Evolutionary conservation across 2,888 invertebrate species (phyloP).

Genomic region (Cynaeus angustus): DNA sequence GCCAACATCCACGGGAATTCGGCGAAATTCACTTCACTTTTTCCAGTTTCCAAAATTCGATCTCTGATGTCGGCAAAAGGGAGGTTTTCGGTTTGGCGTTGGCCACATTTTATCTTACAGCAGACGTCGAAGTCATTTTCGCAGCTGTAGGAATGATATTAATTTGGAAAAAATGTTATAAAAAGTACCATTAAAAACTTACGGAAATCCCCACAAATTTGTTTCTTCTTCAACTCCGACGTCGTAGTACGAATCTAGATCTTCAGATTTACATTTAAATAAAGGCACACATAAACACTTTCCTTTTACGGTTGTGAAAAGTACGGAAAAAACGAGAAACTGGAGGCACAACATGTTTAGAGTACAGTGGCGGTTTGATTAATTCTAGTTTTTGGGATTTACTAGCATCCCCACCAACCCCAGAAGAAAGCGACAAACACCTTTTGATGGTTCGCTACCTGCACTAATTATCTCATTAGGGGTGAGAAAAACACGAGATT

Average conservation of each 20-base stretch:
- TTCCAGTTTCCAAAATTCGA: slow-evolving; percentile 57
- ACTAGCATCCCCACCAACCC: background rate
- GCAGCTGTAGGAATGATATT: slow-evolving; percentile 40
- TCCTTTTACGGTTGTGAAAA: background rate
- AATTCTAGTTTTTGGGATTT: too few species aligned
- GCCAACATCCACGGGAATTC: slow-evolving; percentile 70
- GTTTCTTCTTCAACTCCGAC: background rate
- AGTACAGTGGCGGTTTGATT: too few species aligned
- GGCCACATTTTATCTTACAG: slow-evolving; percentile 66
- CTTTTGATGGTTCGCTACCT: background rate
- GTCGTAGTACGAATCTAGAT: background rate
- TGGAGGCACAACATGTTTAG: too few species aligned
- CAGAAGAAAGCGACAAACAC: background rate
- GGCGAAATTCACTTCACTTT: slow-evolving; percentile 61
- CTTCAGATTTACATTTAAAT: background rate
- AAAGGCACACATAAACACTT: background rate
- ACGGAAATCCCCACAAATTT: background rate
- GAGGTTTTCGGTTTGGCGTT: slow-evolving; percentile 49
- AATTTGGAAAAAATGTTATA: background rate
- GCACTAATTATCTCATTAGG: background rate
- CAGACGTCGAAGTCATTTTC: slow-evolving; percentile 64
- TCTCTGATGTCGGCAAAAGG: slow-evolving; percentile 21
- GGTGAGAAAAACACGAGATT: slow-evolving; percentile 10
- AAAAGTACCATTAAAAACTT: background rate
- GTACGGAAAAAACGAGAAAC: too few species aligned